Percentiles rank a stretch among this genome's conserved stretches.
These are phyloP conservation scores for Lycocorax pyrrhopterus DNA, from an alignment of 2,113 vertebrate genomes.

Conservation along the genomic window DNA sequence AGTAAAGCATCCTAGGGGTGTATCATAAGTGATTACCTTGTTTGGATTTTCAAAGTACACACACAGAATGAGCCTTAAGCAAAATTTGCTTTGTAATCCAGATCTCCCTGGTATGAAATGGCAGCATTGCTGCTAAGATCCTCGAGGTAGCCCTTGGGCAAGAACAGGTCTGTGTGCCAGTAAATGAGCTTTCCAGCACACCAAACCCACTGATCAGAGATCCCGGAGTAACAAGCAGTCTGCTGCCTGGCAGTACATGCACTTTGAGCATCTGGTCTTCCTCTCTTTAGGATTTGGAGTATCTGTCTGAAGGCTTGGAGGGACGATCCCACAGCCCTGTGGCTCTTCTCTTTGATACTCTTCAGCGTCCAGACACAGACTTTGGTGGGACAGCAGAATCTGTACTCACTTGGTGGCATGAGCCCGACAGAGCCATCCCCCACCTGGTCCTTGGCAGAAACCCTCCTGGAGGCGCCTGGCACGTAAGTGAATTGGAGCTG, in stretches of 20 bases:
- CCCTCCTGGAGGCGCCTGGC: constrained; percentile 79
- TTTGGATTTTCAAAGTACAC: not conserved
- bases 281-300: constrained; percentile 72
- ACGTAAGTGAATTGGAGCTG: constrained; percentile 62
- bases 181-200: not conserved
- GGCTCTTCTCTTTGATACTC: constrained; percentile 79
- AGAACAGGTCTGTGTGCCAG: not conserved
- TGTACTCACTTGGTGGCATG: constrained; percentile 70
- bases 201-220: not conserved
- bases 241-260: not conserved
- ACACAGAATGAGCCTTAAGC: not conserved
- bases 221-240: not conserved
- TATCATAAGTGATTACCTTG: not conserved
- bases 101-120: not conserved
- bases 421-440: constrained; percentile 62
- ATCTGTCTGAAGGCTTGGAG: constrained; percentile 81
- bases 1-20: not conserved
- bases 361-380: constrained; percentile 79
- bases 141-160: not conserved
- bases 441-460: constrained; percentile 81
- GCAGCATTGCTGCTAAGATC: not conserved
- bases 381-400: constrained; percentile 72
- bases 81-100: not conserved
- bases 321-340: constrained; percentile 76
- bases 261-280: not conserved